Evolutionary conservation across 2,888 invertebrate species (phyloP).

Genomic region (Hirtodrosophila duncani): DNA sequence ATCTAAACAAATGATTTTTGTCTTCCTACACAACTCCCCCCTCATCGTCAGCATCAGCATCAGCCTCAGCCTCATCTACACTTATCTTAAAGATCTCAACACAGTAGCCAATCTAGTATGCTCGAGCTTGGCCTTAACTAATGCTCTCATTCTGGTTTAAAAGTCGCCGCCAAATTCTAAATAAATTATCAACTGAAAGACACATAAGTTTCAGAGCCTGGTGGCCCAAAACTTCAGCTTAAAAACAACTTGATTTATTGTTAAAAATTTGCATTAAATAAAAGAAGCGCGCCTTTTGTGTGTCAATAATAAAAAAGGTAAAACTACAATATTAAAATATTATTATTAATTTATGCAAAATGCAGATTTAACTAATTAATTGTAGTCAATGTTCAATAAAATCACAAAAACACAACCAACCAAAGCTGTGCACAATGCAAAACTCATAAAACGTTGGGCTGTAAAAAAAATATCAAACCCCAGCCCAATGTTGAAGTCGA

Average conservation of each 20-base stretch:
- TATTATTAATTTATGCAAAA: slow-evolving; percentile 68
- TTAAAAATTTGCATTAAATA: slow-evolving; percentile 10
- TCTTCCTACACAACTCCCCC: too few species aligned
- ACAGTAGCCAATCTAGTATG: slow-evolving; percentile 15
- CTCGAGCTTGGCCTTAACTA: slow-evolving; percentile 14
- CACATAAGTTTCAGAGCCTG: background rate
- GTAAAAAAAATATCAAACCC: slow-evolving; percentile 24
- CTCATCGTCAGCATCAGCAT: too few species aligned
- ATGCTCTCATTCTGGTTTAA: slow-evolving; percentile 22
- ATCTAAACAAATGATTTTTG: slow-evolving; percentile 13
- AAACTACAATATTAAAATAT: slow-evolving; percentile 48
- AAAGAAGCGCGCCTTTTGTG: slow-evolving; percentile 37
- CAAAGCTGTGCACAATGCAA: slow-evolving; percentile 58
- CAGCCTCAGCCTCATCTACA: background rate
- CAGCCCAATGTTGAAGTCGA: slow-evolving; percentile 10
- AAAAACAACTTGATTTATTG: slow-evolving; percentile 10
- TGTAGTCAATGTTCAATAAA: slow-evolving; percentile 66
- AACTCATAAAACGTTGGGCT: slow-evolving; percentile 30
- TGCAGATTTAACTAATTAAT: slow-evolving; percentile 66
- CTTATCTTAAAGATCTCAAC: slow-evolving; percentile 20
- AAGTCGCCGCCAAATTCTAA: slow-evolving; percentile 40
- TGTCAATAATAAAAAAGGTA: slow-evolving; percentile 5
- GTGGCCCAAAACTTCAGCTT: background rate
- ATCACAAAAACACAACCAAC: slow-evolving; percentile 31
- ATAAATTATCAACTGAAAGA: slow-evolving; percentile 23